Evolutionary conservation across 1,140 invertebrate species (phyloP), one percentile per base, ranked within the genome.

Genomic region (Littorina saxatilis): DNA sequence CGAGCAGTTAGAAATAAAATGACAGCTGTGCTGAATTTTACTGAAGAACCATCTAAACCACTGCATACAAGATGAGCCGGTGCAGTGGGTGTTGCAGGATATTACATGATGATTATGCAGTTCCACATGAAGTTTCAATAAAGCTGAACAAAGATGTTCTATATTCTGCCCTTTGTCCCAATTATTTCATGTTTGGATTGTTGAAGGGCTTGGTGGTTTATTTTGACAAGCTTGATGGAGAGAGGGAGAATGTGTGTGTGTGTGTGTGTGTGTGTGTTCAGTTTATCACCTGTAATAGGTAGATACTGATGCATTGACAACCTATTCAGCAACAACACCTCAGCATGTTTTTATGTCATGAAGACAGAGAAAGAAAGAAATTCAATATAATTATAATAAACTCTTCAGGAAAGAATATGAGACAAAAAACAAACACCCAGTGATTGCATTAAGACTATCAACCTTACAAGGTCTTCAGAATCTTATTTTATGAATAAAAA

Each of bases 81-180:
- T 78, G 43, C 11, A 27, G 32, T n/a, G n/a, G n/a, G n/a, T n/a
- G 70, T 43, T 40, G 70, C 37, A 73, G 70, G 70, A 39, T 40
- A n/a, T 78, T 61, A 76, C 74, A 32, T 68, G 80, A 75, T 82
- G 61, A 82, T 82, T 82, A 82, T 82, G 80, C 80, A 82, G 80
- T 82, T 82, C 74, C 74, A 78, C 73, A 78, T 76, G 40, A 82
- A 82, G 80, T 82, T 82, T 77, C 79, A 82, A 76, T 82, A 82
- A 82, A 82, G 61, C 80, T 82, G 80, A 82, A 82, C 80, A 82
- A 82, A 82, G 80, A 39, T 78, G 76, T 78, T 78, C 50, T 32
- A 29, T 58, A 76, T 15, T 63, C 52, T 37, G 43, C 58, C 7
- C 39, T 78, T 78, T 78, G 70, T 73, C 39, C 11, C 20, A 73